A percentile compares a stretch with the other conserved stretches of the same genome.
Evolutionary conservation across 2,113 vertebrate species (phyloP).

Genomic region (Semicossyphus pulcher): DNA sequence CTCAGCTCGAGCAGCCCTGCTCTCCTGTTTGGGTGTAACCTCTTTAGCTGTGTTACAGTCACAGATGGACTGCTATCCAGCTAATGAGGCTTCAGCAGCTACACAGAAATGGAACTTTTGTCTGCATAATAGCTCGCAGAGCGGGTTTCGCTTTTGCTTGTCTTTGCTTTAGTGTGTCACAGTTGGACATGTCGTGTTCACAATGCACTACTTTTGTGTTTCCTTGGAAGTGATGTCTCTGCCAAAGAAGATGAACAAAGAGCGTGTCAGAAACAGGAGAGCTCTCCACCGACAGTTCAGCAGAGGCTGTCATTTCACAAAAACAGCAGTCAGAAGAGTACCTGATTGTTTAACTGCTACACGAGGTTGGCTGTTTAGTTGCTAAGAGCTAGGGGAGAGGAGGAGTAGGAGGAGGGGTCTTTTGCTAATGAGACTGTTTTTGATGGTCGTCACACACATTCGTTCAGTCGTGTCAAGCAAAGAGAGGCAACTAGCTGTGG

Average conservation of each 20-base stretch:
- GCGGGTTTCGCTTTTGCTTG: background rate
- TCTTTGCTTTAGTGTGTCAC: background rate
- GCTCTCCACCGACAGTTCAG: background rate
- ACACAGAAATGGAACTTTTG: conserved; percentile 17
- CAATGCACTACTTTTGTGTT: no score
- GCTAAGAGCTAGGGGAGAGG: background rate
- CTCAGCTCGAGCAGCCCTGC: conserved; percentile 34
- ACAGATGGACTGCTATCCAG: conserved; percentile 37
- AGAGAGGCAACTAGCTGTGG: background rate
- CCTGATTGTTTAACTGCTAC: background rate
- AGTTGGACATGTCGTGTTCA: background rate
- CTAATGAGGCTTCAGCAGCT: conserved; percentile 20
- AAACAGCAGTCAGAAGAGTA: background rate
- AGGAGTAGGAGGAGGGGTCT: background rate
- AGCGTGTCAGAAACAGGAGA: background rate
- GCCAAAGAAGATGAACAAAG: no score
- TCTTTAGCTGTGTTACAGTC: conserved; percentile 32
- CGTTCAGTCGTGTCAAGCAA: no score
- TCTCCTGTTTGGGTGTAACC: conserved; percentile 58
- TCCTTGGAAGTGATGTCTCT: no score
- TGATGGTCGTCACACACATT: conserved; percentile 2
- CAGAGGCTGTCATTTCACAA: conserved; percentile 4
- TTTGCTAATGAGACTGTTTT: conserved; percentile 20
- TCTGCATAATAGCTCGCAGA: background rate
- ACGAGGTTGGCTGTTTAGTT: conserved; percentile 2